Percentiles rank a stretch among this genome's conserved stretches.
Evolutionary conservation across 2,797 vertebrate species (phyloP).

Genomic region (Chelon labrosus): DNA sequence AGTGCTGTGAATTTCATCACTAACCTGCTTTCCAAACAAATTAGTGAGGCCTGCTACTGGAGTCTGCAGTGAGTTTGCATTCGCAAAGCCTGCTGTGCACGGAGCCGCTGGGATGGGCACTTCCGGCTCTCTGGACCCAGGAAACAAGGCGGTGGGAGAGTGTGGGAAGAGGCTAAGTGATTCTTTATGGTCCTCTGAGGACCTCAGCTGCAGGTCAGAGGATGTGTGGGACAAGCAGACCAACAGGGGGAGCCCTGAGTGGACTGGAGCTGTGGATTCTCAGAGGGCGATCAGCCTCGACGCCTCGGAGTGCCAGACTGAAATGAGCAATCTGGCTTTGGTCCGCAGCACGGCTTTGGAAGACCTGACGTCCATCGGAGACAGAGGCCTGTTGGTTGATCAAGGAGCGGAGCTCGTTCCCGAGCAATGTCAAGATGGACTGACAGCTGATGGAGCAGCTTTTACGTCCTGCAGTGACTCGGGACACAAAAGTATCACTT

Average conservation of each 20-base stretch:
- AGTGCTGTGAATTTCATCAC: slow-evolving; percentile 73
- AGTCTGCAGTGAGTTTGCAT: slow-evolving; percentile 32
- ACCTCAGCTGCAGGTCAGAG: slow-evolving; percentile 56
- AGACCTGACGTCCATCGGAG: slow-evolving; percentile 79
- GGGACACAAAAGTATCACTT: background rate
- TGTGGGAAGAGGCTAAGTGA: slow-evolving; percentile 71
- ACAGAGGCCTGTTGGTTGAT: slow-evolving; percentile 23
- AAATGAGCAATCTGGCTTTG: slow-evolving; percentile 63
- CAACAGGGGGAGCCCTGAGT: slow-evolving; percentile 58
- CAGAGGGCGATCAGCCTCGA: slow-evolving; percentile 78
- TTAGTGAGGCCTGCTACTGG: slow-evolving; percentile 54
- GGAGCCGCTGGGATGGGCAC: slow-evolving; percentile 25
- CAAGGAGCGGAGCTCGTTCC: slow-evolving; percentile 15
- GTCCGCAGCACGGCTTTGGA: slow-evolving; percentile 80
- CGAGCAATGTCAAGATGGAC: slow-evolving; percentile 25
- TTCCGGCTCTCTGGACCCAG: slow-evolving; percentile 56
- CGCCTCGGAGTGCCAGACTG: slow-evolving; percentile 67
- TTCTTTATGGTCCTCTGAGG: slow-evolving; percentile 71
- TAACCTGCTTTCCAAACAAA: slow-evolving; percentile 79
- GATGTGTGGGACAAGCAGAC: slow-evolving; percentile 28
- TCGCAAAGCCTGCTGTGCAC: slow-evolving; percentile 29
- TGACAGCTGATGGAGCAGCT: slow-evolving; percentile 29
- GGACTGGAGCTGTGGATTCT: slow-evolving; percentile 49
- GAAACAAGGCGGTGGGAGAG: slow-evolving; percentile 48
- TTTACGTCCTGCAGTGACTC: slow-evolving; percentile 14